A percentile compares a stretch with the other conserved stretches of the same genome.
Conservation (phyloP, 2,888 invertebrate genomes). For the Macaria notata region DNA sequence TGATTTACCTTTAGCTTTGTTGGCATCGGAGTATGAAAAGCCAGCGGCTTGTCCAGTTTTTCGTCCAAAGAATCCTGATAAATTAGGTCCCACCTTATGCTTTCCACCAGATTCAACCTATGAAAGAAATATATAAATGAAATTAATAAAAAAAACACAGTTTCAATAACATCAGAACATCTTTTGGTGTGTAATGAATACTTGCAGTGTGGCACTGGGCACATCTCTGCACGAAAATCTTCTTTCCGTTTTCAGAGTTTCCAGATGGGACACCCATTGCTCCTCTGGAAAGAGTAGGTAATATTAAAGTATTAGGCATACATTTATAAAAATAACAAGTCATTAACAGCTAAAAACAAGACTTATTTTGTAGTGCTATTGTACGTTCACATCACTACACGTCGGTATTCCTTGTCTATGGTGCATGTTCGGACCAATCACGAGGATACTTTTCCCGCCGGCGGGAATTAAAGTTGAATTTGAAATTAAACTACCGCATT, state of each 20-base stretch:
- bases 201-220: constrained; percentile 97
- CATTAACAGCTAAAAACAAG: too few species aligned
- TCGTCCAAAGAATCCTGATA: constrained; percentile 95
- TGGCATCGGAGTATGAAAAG: constrained; percentile 96
- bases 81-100: constrained; percentile 99
- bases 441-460: too few species aligned
- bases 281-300: constrained; percentile 35
- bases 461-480: too few species aligned
- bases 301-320: too few species aligned
- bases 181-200: constrained; percentile 21
- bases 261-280: constrained; percentile 93
- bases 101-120: constrained; percentile 94
- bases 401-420: too few species aligned
- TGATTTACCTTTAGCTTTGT: constrained; percentile 93
- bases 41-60: constrained; percentile 97
- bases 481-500: too few species aligned
- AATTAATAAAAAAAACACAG: too few species aligned
- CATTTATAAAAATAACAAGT: too few species aligned
- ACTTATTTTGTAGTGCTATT: too few species aligned
- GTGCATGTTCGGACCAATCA: too few species aligned
- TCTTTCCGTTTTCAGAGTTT: constrained; percentile 98
- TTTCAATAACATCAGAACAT: too few species aligned
- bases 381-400: too few species aligned
- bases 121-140: constrained; percentile 25
- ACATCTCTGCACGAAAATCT: constrained; percentile 97